Conservation (phyloP, 2,888 invertebrate genomes). For the Abrostola triplasia region DNA sequence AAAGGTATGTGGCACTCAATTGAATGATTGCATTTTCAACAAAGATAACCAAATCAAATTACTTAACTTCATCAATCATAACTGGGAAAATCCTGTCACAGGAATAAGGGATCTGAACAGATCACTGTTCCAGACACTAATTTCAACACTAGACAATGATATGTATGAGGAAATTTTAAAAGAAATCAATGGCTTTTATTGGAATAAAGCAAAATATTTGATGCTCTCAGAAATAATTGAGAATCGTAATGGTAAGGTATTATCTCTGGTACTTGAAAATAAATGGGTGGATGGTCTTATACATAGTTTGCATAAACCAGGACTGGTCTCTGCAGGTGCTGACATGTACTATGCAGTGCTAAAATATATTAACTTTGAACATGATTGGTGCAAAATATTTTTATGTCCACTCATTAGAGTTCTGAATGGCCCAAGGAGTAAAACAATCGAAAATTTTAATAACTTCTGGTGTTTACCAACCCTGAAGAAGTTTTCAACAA, state of each 20-base stretch:
- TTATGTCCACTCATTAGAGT: conserved; percentile 64
- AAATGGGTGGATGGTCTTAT: conserved; percentile 75
- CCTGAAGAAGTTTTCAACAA: conserved; percentile 78
- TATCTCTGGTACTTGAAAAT: conserved; percentile 52
- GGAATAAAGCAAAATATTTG: conserved; percentile 89
- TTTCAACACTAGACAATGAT: conserved; percentile 63
- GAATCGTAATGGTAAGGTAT: conserved; percentile 57
- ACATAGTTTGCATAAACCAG: conserved; percentile 82
- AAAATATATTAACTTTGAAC: conserved; percentile 72
- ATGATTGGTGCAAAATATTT: conserved; percentile 84
- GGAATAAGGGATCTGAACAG: conserved; percentile 87
- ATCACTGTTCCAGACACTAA: conserved; percentile 79
- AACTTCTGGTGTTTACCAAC: conserved; percentile 86
- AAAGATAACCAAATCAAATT: conserved; percentile 74
- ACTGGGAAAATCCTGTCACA: conserved; percentile 89
- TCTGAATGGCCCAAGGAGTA: conserved; percentile 64
- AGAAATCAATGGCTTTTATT: conserved; percentile 84
- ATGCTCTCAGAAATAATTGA: conserved; percentile 86
- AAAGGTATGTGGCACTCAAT: conserved; percentile 73
- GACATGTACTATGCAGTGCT: conserved; percentile 88
- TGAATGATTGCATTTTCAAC: conserved; percentile 66
- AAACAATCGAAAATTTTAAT: conserved; percentile 79
- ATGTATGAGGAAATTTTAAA: conserved; percentile 64
- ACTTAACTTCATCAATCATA: conserved; percentile 86
- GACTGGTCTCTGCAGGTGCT: conserved; percentile 89